Evolutionary conservation across 2,113 vertebrate species (phyloP), one percentile per base, ranked within the genome.

Genomic region (Charadrius vociferus): DNA sequence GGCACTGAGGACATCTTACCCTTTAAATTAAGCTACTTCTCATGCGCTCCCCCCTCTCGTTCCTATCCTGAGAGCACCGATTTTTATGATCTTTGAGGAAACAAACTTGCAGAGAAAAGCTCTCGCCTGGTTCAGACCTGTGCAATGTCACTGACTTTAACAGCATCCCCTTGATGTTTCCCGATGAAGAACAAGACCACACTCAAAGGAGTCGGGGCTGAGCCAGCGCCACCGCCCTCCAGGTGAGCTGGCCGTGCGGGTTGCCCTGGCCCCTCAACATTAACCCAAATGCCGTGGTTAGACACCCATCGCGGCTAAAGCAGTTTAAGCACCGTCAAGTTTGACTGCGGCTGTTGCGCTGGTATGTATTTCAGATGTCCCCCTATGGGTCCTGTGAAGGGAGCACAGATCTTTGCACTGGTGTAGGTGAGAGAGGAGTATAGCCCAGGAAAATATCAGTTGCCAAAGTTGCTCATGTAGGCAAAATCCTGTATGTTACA

Each of bases 221-320:
- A 81, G 81, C 34, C 36, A 13, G 29, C 21, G n/a, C 52, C 56
- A 49, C 23, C 7, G 1, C 23, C 14, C 24, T 45, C 61, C 43
- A 19, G 24, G 22, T 18, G 45, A 62, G 21, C 30, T 53, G 39
- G 41, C 55, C 1, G 0, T 47, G 12, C 24, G n/a, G 4, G 17
- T 20, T 0, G 0, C 6, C 39, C 14, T 19, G n/a, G 22, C 50
- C 20, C 37, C 43, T 73, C 1, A 0, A 0, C 13, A 56, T 32
- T 5, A 68, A 19, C 55, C 39, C 24, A 56, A 82, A 50, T 1
- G 4, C 52, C 13, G 10, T 17, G 30, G 14, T 29, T 29, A 22
- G 47, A 34, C 39, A 41, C 23, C 32, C 20, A 3, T 1, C 9
- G 6, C 62, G 55, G 23, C 21, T 4, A 49, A 65, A 58, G 4